A percentile compares a stretch with the other conserved stretches of the same genome.
These are phyloP conservation scores for Reticulitermes speratus DNA, from an alignment of 1,140 invertebrate species.

Conservation along the genomic window DNA sequence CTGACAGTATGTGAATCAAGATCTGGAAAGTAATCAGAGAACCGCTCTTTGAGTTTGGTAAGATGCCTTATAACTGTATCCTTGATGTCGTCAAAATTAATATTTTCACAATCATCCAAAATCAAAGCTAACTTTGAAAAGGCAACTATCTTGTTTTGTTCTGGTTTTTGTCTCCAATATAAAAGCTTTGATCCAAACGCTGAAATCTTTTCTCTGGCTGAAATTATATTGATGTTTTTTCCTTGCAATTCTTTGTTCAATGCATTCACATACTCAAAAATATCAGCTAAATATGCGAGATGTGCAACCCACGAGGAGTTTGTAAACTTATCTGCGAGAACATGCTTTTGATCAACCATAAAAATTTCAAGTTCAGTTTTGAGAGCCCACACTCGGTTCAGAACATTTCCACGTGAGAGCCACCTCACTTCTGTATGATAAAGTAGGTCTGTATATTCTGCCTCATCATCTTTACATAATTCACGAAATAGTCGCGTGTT, in stretches of 20 bases:
- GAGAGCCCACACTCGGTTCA: conserved; percentile 37
- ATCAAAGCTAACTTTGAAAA: conserved; percentile 39
- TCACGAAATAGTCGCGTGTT: conserved; percentile 40
- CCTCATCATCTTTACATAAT: conserved; percentile 38
- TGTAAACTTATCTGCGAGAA: conserved; percentile 30
- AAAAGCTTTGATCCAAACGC: conserved; percentile 25
- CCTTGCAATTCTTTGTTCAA: conserved; percentile 36
- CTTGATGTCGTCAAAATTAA: too few relatives aligned
- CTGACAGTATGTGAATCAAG: conserved; percentile 36
- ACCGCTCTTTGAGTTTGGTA: conserved; percentile 36
- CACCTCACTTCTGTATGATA: conserved; percentile 41
- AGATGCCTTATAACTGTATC: conserved; percentile 36
- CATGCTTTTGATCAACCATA: conserved; percentile 38
- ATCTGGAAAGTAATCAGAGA: conserved; percentile 37
- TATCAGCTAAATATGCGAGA: conserved; percentile 30
- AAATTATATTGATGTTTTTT: conserved; percentile 26
- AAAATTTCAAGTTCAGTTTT: conserved; percentile 37
- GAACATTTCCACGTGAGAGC: conserved; percentile 40
- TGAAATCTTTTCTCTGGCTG: conserved; percentile 15
- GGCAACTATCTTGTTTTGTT: conserved; percentile 38
- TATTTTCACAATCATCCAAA: too few relatives aligned
- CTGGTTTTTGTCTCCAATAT: conserved; percentile 36
- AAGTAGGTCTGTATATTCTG: conserved; percentile 41
- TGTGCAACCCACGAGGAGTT: conserved; percentile 37
- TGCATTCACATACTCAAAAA: conserved; percentile 34